These are phyloP conservation scores for Scaptomyza cyrtandrae DNA, from an alignment of 2,888 invertebrate genomes.

Conservation along the genomic window DNA sequence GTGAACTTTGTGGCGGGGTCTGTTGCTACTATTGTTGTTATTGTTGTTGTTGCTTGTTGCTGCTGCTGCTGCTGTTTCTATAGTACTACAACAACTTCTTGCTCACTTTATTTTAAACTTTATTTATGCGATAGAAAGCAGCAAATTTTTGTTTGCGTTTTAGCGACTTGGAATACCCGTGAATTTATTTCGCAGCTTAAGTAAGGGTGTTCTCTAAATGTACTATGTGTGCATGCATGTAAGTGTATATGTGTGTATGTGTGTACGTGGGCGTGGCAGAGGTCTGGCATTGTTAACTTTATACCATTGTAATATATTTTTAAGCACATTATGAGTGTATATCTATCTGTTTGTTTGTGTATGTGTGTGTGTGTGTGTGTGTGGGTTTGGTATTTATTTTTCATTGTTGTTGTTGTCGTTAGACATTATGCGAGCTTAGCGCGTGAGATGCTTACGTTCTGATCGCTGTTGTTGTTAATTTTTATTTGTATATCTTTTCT, in stretches of 20 bases:
- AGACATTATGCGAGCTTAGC: constrained; percentile 68
- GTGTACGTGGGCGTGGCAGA: constrained; percentile 1
- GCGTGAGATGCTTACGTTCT: constrained; percentile 63
- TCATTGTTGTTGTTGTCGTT: constrained; percentile 21
- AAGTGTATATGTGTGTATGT: not conserved
- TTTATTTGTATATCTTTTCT: constrained; percentile 39
- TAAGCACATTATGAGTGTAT: constrained; percentile 57
- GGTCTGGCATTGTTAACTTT: constrained; percentile 62
- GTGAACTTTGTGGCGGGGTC: constrained; percentile 63
- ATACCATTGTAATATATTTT: constrained; percentile 71
- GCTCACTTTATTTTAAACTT: constrained; percentile 76
- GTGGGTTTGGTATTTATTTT: constrained; percentile 39
- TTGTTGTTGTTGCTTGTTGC: constrained; percentile 4
- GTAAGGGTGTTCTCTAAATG: constrained; percentile 14
- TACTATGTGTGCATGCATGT: not conserved
- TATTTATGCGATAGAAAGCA: constrained; percentile 75
- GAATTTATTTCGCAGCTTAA: constrained; percentile 55
- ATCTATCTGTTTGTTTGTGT: constrained; percentile 11
- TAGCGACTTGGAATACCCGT: constrained; percentile 58
- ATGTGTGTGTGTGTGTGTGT: constrained; percentile 10
- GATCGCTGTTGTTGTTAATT: constrained; percentile 53
- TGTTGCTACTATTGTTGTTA: constrained; percentile 17
- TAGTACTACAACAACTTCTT: constrained; percentile 43
- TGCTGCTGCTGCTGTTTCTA: constrained; percentile 13
- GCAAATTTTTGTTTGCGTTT: constrained; percentile 73